Conservation (phyloP, 2,888 invertebrate species). For the Netelia virgata region DNA sequence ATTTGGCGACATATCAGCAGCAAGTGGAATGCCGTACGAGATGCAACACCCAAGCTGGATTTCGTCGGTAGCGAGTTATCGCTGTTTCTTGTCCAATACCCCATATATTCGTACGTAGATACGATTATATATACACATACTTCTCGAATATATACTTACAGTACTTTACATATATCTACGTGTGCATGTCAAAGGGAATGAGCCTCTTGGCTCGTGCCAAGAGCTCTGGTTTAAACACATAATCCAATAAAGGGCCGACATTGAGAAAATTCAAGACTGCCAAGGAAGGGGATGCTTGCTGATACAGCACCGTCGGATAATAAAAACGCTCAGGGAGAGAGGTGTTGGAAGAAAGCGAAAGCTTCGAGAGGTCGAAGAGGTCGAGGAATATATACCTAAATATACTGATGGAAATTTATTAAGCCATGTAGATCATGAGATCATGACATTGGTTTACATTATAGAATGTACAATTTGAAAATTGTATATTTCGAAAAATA, state of each 20-base stretch:
- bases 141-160: no score
- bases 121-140: neutral
- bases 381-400: no score
- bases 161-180: no score
- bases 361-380: no score
- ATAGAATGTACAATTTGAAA: no score
- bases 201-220: neutral
- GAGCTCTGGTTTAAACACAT: neutral
- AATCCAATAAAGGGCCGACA: neutral
- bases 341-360: no score
- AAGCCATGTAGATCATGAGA: no score
- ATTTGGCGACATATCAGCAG: slow-evolving; percentile 40
- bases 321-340: no score
- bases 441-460: no score
- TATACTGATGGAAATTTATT: no score
- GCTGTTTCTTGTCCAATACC: slow-evolving; percentile 27
- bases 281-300: neutral
- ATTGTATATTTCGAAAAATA: no score
- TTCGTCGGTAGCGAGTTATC: neutral
- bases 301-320: neutral
- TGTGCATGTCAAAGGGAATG: neutral
- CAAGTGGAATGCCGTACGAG: slow-evolving; percentile 33
- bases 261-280: neutral
- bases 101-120: neutral
- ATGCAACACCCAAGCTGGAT: slow-evolving; percentile 11